phyloP scores from a whole-genome alignment of 2,888 invertebrate species.

The Luperina nickerlii region DNA sequence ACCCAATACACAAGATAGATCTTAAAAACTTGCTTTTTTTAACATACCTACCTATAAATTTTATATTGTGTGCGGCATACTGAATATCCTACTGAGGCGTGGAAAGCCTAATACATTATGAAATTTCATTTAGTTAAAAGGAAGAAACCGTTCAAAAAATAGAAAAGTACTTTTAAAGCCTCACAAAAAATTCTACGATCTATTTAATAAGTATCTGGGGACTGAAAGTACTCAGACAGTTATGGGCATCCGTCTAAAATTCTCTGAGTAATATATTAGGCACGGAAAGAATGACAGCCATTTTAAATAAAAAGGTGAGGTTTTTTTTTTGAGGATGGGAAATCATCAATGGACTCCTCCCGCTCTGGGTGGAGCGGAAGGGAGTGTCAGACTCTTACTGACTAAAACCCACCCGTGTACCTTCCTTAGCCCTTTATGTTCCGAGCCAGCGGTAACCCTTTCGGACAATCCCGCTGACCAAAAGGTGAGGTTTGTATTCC shows the following conservation, averaged over 20 bases:
- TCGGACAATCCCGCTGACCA: too few species aligned
- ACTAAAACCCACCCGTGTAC: too few species aligned
- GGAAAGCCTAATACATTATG: too few species aligned
- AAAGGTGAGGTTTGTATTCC: too few species aligned
- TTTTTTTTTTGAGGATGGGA: too few species aligned
- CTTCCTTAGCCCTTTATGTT: too few species aligned
- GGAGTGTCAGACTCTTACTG: too few species aligned
- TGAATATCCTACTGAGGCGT: too few species aligned
- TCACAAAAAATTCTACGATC: background rate
- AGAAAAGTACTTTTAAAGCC: conserved; percentile 6
- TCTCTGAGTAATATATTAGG: background rate
- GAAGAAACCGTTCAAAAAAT: background rate
- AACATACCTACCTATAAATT: background rate
- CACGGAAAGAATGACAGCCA: background rate
- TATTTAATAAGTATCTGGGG: conserved; percentile 14
- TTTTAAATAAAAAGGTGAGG: too few species aligned
- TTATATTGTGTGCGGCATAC: background rate
- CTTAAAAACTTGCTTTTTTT: background rate
- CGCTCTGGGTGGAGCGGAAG: too few species aligned
- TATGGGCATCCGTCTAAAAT: conserved; percentile 6
- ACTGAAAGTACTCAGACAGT: background rate
- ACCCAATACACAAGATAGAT: background rate
- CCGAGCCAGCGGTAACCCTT: too few species aligned
- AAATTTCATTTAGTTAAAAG: background rate
- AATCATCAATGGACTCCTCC: too few species aligned